Evolutionary conservation across 1,140 invertebrate genomes (phyloP).

Genomic region (Atta texana): DNA sequence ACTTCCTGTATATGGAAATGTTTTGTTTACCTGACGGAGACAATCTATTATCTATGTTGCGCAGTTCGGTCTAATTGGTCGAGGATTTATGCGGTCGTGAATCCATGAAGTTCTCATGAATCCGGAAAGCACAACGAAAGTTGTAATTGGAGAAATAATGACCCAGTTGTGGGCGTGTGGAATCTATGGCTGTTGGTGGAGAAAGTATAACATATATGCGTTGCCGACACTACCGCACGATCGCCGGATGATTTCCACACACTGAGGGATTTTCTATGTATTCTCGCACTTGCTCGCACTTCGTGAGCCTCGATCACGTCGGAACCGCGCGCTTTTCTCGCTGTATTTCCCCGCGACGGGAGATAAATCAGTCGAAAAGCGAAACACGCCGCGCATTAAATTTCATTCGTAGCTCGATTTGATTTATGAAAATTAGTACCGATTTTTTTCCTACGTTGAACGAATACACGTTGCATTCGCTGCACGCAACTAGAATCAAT

Average conservation of each 20-base stretch:
- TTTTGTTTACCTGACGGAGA: not conserved
- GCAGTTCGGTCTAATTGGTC: slow-evolving; percentile 16
- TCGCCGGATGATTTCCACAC: slow-evolving; percentile 60
- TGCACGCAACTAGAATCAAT: slow-evolving; percentile 64
- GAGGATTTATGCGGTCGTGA: slow-evolving; percentile 26
- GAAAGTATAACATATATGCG: slow-evolving; percentile 65
- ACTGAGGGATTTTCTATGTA: slow-evolving; percentile 58
- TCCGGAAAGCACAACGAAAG: slow-evolving; percentile 31
- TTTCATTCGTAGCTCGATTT: slow-evolving; percentile 60
- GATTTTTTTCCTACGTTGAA: slow-evolving; percentile 40
- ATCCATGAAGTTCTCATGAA: not conserved
- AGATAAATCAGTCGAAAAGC: slow-evolving; percentile 61
- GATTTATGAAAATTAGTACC: slow-evolving; percentile 63
- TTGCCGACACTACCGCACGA: slow-evolving; percentile 10
- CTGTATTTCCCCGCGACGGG: slow-evolving; percentile 41
- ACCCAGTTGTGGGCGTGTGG: slow-evolving; percentile 63
- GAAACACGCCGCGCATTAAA: slow-evolving; percentile 59
- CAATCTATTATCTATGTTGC: not conserved
- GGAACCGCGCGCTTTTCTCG: slow-evolving; percentile 41
- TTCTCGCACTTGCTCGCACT: slow-evolving; percentile 4
- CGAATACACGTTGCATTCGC: slow-evolving; percentile 43
- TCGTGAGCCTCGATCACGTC: not conserved
- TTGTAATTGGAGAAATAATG: slow-evolving; percentile 60
- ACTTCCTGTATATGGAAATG: slow-evolving; percentile 36
- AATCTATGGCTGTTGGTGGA: slow-evolving; percentile 57